phyloP scores from a whole-genome alignment of 2,888 invertebrate species.

The Patella pellucida region DNA sequence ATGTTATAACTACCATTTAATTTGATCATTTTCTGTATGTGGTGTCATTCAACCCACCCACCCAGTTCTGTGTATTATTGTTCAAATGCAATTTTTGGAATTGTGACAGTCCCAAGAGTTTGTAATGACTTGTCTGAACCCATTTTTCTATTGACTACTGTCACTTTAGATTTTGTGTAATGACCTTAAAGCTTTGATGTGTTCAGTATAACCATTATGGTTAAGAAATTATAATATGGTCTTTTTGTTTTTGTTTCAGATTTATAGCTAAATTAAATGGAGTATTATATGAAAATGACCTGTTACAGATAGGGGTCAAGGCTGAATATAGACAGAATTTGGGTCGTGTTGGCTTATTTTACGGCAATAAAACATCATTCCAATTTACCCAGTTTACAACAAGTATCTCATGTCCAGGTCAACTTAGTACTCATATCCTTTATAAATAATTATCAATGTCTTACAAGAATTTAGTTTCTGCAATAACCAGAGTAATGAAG shows the following conservation, averaged over 20 bases:
- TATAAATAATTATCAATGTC: slow-evolving; percentile 18
- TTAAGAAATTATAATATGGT: no score
- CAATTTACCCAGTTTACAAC: slow-evolving; percentile 78
- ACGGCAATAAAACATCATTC: slow-evolving; percentile 92
- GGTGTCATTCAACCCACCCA: background rate
- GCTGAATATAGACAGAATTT: slow-evolving; percentile 97
- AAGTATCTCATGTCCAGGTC: slow-evolving; percentile 80
- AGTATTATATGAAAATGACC: slow-evolving; percentile 96
- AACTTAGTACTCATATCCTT: slow-evolving; percentile 79
- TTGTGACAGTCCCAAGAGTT: background rate
- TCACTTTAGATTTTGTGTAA: no score
- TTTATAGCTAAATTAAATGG: slow-evolving; percentile 89
- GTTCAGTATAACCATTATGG: no score
- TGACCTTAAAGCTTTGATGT: no score
- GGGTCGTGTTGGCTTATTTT: slow-evolving; percentile 94
- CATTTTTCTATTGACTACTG: no score
- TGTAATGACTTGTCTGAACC: background rate
- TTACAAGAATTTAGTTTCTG: background rate
- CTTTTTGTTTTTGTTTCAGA: slow-evolving; percentile 43
- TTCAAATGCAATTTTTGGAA: background rate
- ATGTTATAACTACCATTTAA: no score
- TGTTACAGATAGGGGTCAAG: slow-evolving; percentile 95
- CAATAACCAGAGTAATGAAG: background rate
- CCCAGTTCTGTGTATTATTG: background rate
- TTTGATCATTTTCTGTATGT: no score